Percentiles rank a stretch among this genome's conserved stretches.
These are phyloP conservation scores for Picathartes gymnocephalus DNA, from an alignment of 2,113 vertebrate species.

Conservation along the genomic window DNA sequence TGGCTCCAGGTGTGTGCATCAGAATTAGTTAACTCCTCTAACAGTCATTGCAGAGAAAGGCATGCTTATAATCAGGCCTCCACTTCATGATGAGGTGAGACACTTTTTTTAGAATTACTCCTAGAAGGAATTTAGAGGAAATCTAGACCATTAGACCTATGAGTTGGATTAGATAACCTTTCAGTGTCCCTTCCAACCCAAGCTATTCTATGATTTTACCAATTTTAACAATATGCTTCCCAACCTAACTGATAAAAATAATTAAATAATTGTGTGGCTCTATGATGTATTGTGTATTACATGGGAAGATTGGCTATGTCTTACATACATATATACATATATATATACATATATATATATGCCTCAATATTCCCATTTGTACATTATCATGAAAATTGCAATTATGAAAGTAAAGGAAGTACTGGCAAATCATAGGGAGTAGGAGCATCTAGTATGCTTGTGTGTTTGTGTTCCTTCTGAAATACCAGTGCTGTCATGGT, in stretches of 20 bases:
- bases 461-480: background rate
- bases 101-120: background rate
- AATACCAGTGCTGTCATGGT: background rate
- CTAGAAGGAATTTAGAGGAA: background rate
- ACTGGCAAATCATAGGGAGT: background rate
- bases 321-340: background rate
- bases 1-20: background rate
- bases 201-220: background rate
- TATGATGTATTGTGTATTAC: background rate
- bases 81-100: background rate
- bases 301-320: background rate
- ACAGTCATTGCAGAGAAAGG: background rate
- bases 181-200: background rate
- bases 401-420: background rate
- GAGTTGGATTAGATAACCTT: background rate
- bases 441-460: fast-evolving
- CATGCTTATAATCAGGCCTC: background rate
- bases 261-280: background rate
- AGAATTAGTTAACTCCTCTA: background rate
- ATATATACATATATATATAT: background rate
- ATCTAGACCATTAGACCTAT: background rate
- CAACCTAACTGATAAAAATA: background rate
- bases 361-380: background rate
- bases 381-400: background rate
- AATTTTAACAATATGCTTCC: background rate